Evolutionary conservation across 2,888 invertebrate species (phyloP).

Genomic region (Amphimallon solstitiale): DNA sequence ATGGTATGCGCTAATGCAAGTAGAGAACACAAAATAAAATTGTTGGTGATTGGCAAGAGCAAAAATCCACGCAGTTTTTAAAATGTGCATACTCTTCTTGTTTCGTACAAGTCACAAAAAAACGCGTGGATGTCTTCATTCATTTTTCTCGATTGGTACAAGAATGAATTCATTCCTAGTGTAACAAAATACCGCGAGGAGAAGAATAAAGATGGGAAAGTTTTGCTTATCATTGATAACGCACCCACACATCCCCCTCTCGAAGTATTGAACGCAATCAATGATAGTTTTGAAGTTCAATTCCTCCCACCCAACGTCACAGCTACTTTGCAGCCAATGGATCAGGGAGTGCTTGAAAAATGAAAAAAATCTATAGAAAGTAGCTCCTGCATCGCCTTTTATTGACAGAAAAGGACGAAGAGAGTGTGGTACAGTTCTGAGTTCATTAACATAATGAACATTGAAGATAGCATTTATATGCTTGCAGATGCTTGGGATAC

Average conservation of each 20-base stretch:
- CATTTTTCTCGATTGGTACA: constrained; percentile 48
- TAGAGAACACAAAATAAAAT: constrained; percentile 48
- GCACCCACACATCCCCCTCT: constrained; percentile 40
- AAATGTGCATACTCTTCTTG: constrained; percentile 42
- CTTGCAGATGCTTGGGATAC: too few relatives aligned
- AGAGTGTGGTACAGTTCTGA: too few relatives aligned
- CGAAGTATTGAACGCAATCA: constrained; percentile 31
- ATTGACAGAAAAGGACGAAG: too few relatives aligned
- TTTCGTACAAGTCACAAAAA: constrained; percentile 42
- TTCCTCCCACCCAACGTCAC: too few relatives aligned
- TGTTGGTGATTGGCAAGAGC: constrained; percentile 50
- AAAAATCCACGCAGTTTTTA: constrained; percentile 50
- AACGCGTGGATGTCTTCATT: constrained; percentile 50
- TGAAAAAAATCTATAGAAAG: not conserved
- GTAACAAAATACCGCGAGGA: constrained; percentile 38
- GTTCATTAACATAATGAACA: too few relatives aligned
- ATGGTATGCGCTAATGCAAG: constrained; percentile 50
- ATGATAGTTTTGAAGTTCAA: too few relatives aligned
- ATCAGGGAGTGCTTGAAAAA: constrained; percentile 44
- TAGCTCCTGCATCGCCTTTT: too few relatives aligned
- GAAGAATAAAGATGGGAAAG: constrained; percentile 25
- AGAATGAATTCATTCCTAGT: constrained; percentile 43
- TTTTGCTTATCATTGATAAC: constrained; percentile 26
- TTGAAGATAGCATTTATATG: too few relatives aligned
- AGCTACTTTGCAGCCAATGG: constrained; percentile 46